Conservation (phyloP, 64 coral and sea anemone species). For the Platygyra sinensis region DNA sequence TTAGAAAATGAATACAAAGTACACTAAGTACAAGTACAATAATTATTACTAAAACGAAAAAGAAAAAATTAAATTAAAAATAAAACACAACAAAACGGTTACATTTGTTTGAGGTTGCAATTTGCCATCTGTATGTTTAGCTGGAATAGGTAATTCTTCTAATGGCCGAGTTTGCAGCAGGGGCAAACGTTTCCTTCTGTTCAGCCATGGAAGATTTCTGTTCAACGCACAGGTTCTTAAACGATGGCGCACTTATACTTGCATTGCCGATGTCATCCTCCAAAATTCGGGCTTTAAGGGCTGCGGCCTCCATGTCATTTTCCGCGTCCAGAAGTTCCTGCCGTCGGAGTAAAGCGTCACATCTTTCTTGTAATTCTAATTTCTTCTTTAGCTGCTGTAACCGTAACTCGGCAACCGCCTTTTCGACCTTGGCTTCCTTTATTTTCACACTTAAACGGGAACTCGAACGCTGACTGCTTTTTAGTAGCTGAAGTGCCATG, state of each 20-base stretch:
- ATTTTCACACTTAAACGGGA: neutral
- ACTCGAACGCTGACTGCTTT: neutral
- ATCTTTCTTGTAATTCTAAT: constrained; percentile 6
- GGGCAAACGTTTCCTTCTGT: neutral
- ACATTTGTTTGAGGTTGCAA: too few relatives aligned
- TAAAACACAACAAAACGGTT: too few relatives aligned
- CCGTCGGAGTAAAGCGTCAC: neutral
- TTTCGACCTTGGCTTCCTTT: neutral
- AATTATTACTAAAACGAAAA: too few relatives aligned
- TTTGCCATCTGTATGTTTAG: too few relatives aligned
- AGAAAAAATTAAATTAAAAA: too few relatives aligned
- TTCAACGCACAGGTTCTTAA: constrained; percentile 42
- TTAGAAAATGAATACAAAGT: too few relatives aligned
- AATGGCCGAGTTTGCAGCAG: neutral
- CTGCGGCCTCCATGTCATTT: neutral
- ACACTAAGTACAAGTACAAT: too few relatives aligned
- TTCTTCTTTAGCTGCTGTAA: constrained; percentile 2
- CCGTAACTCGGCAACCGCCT: constrained; percentile 8
- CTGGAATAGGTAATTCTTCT: neutral
- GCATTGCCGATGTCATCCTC: neutral
- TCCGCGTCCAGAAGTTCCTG: constrained; percentile 3
- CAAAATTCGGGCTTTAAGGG: neutral
- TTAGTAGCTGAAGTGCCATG: neutral
- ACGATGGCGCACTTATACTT: constrained; percentile 28
- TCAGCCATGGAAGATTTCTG: neutral